Evolutionary conservation across 2,797 vertebrate species (phyloP).

Genomic region (Sebastes oblongus): DNA sequence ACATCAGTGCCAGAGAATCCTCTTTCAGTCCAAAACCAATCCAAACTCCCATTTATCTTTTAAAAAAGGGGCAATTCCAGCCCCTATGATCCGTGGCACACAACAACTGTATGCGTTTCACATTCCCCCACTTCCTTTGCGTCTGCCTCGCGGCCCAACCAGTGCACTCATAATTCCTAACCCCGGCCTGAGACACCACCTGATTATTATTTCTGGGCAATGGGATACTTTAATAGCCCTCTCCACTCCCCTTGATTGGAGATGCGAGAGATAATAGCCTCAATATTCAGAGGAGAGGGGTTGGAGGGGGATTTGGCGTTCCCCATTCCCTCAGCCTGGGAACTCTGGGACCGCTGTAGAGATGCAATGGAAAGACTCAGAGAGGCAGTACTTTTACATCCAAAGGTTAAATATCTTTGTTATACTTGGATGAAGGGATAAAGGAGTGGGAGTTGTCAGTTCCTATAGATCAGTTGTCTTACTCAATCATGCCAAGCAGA

Average conservation of each 20-base stretch:
- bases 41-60: slow-evolving; percentile 41
- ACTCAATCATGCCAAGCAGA: slow-evolving; percentile 42
- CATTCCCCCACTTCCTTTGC: slow-evolving; percentile 63
- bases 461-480: slow-evolving; percentile 38
- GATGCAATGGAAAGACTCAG: slow-evolving; percentile 49
- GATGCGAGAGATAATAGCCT: slow-evolving; percentile 80
- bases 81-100: slow-evolving; percentile 41
- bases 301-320: slow-evolving; percentile 28
- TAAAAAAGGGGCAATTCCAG: slow-evolving; percentile 36
- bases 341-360: slow-evolving; percentile 52
- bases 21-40: slow-evolving; percentile 49
- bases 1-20: slow-evolving; percentile 45
- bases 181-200: slow-evolving; percentile 68
- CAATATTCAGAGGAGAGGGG: slow-evolving; percentile 65
- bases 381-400: slow-evolving; percentile 18
- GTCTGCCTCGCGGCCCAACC: slow-evolving; percentile 58
- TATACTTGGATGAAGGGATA: slow-evolving; percentile 56
- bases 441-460: slow-evolving; percentile 34
- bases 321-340: slow-evolving; percentile 57
- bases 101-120: slow-evolving; percentile 66
- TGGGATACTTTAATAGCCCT: slow-evolving; percentile 82
- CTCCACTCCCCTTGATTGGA: slow-evolving; percentile 78
- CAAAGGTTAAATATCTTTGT: slow-evolving; percentile 60
- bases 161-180: slow-evolving; percentile 69
- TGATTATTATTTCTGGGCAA: slow-evolving; percentile 84